Evolutionary conservation across 1,140 invertebrate species (phyloP), one percentile per base, ranked within the genome.

Genomic region (Dendroctonus ponderosae): DNA sequence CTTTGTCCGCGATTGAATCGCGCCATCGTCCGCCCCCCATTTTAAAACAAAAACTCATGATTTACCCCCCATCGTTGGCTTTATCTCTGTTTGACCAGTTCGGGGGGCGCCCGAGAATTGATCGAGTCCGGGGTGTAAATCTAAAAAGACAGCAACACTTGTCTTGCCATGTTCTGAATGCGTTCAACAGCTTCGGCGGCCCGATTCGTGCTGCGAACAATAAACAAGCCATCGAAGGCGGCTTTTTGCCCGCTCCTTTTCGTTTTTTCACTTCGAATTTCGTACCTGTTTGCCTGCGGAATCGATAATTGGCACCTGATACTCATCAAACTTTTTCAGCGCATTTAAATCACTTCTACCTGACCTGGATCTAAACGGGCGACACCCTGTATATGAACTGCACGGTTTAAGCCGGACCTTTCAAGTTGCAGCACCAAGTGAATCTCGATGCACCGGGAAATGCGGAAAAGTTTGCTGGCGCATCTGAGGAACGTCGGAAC

Each of bases 11-110:
- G 43, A 46, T 12, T 46, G 12, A 46, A 46, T 11, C 43, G 8
- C 8, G 4, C 43, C 43, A 46, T 12, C 0, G 43, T 46, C 43
- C 43, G 8, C 12, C 43, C 8, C 8, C 8, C 8, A 11, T 9
- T 46, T 11, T 12, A 46, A 46, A 46, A 46, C 12, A 46, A 12
- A n/a, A 11, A 46, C 43, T 3, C 12, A 12, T 46, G 43, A 46
- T 46, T 11, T 11, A 46, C 12, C 43, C 8, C 12, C 43, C 8
- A 54, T 11, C 8, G 52, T 49, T 46, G 48, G 57, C 40, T 51
- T 59, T 66, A 66, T 66, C 64, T 66, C 46, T 66, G 64, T 66
- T 66, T 66, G 64, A 66, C 64, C 64, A 66, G 64, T 59, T 58
- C 53, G 42, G 56, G 64, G 64, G 43, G 43, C 8, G 43, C 12